Evolutionary conservation across 2,113 vertebrate species (phyloP).

Genomic region (Eulemur rufifrons): DNA sequence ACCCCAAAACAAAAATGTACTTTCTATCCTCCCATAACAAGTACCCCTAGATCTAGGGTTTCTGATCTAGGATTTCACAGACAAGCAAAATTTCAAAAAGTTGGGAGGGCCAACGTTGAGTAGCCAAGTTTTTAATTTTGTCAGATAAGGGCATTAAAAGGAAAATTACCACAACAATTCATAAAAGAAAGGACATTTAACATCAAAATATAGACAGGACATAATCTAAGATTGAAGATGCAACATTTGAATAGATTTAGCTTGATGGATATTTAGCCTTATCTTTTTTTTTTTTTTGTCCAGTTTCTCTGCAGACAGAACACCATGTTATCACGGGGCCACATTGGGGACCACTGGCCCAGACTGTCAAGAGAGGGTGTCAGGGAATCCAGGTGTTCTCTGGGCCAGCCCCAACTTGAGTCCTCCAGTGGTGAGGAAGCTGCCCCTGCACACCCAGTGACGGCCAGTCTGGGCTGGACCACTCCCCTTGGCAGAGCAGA

Average conservation of each 20-base stretch:
- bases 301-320: background rate
- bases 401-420: background rate
- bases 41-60: background rate
- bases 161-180: background rate
- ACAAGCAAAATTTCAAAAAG: conserved; percentile 5
- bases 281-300: background rate
- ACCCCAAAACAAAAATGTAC: background rate
- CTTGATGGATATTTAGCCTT: background rate
- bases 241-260: background rate
- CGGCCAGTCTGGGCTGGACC: background rate
- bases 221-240: background rate
- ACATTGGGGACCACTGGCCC: background rate
- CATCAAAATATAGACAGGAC: background rate
- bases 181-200: background rate
- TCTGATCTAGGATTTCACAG: background rate
- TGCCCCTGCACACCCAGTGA: background rate
- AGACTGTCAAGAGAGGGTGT: background rate
- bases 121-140: background rate
- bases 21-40: background rate
- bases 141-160: background rate
- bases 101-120: accelerated
- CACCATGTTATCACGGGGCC: background rate
- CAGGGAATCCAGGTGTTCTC: background rate
- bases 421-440: background rate
- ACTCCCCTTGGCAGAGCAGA: background rate